A percentile compares a stretch with the other conserved stretches of the same genome.
phyloP scores from a whole-genome alignment of 2,888 invertebrate genomes.

The Meiosimyza platycephala region DNA sequence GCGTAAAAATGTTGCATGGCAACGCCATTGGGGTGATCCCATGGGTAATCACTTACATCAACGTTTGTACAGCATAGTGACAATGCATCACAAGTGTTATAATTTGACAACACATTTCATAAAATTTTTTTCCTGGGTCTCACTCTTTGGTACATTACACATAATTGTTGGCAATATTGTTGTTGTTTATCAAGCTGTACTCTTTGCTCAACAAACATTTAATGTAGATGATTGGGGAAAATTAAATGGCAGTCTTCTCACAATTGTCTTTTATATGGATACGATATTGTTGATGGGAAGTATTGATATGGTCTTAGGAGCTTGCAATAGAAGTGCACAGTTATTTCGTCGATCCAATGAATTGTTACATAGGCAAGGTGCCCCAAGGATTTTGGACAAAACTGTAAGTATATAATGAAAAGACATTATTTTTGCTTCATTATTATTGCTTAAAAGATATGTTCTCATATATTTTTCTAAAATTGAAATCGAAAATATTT shows the following conservation, averaged over 20 bases:
- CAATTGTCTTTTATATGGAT: conserved; percentile 32
- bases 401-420: conserved; percentile 33
- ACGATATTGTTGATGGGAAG: conserved; percentile 42
- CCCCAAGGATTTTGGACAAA: not conserved
- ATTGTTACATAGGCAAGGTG: conserved; percentile 20
- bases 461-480: too few relatives aligned
- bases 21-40: too few relatives aligned
- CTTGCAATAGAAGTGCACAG: conserved; percentile 47
- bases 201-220: conserved; percentile 43
- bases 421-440: too few relatives aligned
- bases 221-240: conserved; percentile 26
- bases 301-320: conserved; percentile 44
- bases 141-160: too few relatives aligned
- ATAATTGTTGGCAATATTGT: too few relatives aligned
- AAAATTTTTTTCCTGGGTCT: too few relatives aligned
- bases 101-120: not conserved
- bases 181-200: not conserved
- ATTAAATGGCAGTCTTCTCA: conserved; percentile 41
- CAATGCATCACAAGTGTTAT: conserved; percentile 46
- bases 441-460: too few relatives aligned
- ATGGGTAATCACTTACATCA: too few relatives aligned
- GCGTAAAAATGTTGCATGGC: too few relatives aligned
- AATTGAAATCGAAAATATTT: too few relatives aligned
- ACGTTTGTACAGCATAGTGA: not conserved
- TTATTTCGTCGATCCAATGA: conserved; percentile 39